Base-by-base conservation (phyloP, 2,797 vertebrate genomes). In the Lacerta bilineata region DNA sequence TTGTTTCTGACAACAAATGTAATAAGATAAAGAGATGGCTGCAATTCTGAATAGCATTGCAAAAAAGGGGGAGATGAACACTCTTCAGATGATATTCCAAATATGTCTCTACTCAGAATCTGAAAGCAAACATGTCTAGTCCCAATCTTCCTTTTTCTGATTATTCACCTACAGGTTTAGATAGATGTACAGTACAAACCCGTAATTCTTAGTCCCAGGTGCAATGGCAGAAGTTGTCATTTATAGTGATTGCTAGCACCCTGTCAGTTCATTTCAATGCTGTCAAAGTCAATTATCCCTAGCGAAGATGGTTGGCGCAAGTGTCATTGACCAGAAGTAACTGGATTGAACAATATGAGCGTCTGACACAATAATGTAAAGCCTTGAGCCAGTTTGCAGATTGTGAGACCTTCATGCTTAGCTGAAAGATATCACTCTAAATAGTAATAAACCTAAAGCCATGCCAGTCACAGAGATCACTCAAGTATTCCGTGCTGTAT, bases 221-320 rank as follows among this genome's bases (percentile, higher is more conserved):
- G 83, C 69, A 92, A 64, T 83, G 85, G 91, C 41, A 92, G 77
- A 78, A 83, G 78, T 83, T 91, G 33, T 75, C 55, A 86, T 94
- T 92, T 90, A 83, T 82, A 90, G 81, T 86, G 46, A 87, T 84
- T 91, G 79, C 80, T 91, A 89, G 23, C n/a, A 92, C 87, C 64
- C 84, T 93, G 85, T 92, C 90, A 90, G 86, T 93, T 93, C 82
- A 91, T 95, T 94, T 94, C 89, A 92, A 72, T 93, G 75, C 82
- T 94, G 90, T 93, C 95, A 93, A 86, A 95, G 85, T 91, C 89
- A 92, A 92, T 95, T 95, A 95, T 88, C 39, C 91, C n/a, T 27
- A 92, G 80, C 68, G 80, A 90, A 90, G 88, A 89, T 68, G 20
- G 61, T 90, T 89, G 81, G 66, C 90, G 77, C 86, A 93, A 88